Conservation (phyloP, 2,888 invertebrate genomes). For the Monoplex corrugatus region DNA sequence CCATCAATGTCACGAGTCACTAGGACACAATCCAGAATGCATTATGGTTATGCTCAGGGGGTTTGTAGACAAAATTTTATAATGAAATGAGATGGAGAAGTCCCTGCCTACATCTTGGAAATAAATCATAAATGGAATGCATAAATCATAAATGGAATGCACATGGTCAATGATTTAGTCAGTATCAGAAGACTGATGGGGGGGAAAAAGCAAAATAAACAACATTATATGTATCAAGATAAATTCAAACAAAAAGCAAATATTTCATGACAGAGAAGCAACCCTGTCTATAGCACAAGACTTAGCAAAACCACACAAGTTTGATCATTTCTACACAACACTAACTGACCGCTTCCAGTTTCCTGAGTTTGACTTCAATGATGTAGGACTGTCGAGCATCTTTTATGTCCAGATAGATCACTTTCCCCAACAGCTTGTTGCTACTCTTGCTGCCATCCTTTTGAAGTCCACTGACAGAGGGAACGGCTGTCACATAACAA, state of each 20-base stretch:
- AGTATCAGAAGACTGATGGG: background rate
- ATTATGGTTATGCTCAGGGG: no score
- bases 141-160: no score
- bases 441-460: constrained; percentile 52
- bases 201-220: background rate
- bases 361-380: constrained; percentile 67
- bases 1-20: no score
- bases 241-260: background rate
- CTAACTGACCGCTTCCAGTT: constrained; percentile 74
- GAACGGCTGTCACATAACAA: constrained; percentile 4
- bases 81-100: no score
- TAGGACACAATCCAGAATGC: no score
- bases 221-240: background rate
- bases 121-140: no score
- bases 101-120: no score
- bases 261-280: no score
- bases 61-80: no score
- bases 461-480: background rate
- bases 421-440: constrained; percentile 68
- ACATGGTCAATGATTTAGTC: no score
- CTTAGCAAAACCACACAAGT: constrained; percentile 2
- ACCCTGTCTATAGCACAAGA: no score
- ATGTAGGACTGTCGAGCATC: constrained; percentile 61
- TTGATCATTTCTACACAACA: no score
- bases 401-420: constrained; percentile 72